Base-by-base conservation (phyloP, 1,140 invertebrate genomes). In the Zophobas atratus region DNA sequence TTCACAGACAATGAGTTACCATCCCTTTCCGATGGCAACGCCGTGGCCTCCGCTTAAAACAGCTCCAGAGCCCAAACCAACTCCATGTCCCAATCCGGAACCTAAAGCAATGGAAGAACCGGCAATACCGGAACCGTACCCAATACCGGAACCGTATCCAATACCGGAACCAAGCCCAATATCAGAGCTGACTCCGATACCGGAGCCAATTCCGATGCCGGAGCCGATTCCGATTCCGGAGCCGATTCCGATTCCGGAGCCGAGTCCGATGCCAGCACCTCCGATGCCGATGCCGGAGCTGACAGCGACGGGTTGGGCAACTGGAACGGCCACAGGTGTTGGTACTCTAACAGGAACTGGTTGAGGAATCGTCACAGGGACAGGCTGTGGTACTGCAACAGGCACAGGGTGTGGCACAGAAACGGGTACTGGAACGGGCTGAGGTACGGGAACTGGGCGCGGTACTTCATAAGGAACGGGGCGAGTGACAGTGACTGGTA, bases 381-480 rank as follows among this genome's bases (percentile, higher is more conserved):
- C 77, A 2, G 84, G 81, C 34, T 84, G 81, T 36, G 85, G 83
- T 32, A 82, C 77, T 20, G 76, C 39, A 34, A 85, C 82, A 5
- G 84, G 79, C 8, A 84, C 79, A 6, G 81, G 81, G 5, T 84
- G 82, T 6, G 81, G 74, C 36, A 84, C 81, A 1, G 81, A 75
- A 48, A 74, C 56, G 20, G 80, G 82, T 48, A 70, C 70, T 6
- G 81, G 63, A 35, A 82, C 77, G 2, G 57, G 72, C 8, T 75
- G 72, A 0, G 72, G 79, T 36, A 72, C 77, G n/a, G 79, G 77
- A 4, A 80, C 77, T 1, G 77, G 60, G 8, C 72, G 51, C 6
- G 72, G 80, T 51, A 84, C 80, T 20, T 77, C 53, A 1, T 84
- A 81, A 36, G 82, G 84, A 33, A 82, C 78, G 4, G 70, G 75